A percentile compares a stretch with the other conserved stretches of the same genome.
Conservation (phyloP, 2,888 invertebrate genomes). For the Dolichopus griseipennis region DNA sequence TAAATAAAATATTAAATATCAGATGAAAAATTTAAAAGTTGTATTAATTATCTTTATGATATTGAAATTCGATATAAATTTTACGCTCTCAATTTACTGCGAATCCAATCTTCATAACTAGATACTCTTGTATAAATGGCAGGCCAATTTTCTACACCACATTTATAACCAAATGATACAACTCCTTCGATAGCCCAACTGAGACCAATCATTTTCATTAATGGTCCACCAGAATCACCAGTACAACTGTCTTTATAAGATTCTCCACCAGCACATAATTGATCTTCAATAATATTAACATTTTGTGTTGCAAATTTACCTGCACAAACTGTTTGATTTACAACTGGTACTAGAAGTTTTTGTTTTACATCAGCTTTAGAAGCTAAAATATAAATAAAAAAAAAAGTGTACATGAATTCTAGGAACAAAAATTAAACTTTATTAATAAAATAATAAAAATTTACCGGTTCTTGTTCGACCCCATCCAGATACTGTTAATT, state of each 20-base stretch:
- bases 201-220: conserved; percentile 36
- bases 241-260: conserved; percentile 50
- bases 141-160: conserved; percentile 50
- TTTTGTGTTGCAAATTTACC: conserved; percentile 30
- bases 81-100: conserved; percentile 44
- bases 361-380: conserved; percentile 35
- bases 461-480: conserved; percentile 48
- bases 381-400: conserved; percentile 25
- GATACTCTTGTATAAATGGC: conserved; percentile 61
- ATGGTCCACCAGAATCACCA: conserved; percentile 59
- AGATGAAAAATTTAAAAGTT: too few relatives aligned
- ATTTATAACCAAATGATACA: conserved; percentile 48
- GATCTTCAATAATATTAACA: conserved; percentile 28
- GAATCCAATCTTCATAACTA: conserved; percentile 58
- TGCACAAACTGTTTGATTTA: conserved; percentile 43
- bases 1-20: too few relatives aligned
- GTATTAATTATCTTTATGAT: too few relatives aligned
- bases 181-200: conserved; percentile 39
- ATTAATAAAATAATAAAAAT: background rate
- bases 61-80: background rate
- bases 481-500: conserved; percentile 54
- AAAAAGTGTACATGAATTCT: background rate
- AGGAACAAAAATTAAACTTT: too few relatives aligned
- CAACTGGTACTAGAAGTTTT: conserved; percentile 46
- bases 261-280: conserved; percentile 42